Base-by-base conservation (phyloP, 2,113 vertebrate species). In the Poeciliopsis retropinna region DNA sequence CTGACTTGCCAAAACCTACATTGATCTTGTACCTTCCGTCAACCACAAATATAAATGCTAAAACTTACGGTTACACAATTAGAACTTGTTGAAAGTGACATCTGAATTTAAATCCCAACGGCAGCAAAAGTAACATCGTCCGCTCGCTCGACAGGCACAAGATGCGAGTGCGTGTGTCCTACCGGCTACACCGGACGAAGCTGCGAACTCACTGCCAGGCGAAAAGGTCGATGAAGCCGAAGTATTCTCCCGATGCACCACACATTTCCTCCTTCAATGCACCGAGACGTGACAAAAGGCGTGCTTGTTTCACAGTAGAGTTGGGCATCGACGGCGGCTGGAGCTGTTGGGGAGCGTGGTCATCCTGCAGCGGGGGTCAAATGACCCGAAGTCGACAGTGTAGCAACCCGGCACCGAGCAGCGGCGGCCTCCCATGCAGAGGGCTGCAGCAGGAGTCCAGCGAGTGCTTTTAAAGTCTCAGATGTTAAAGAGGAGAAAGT, bases 311-410 rank as follows among this genome's bases (percentile, higher is more conserved):
- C 64, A 39, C 70, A 70, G 44, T 83, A 99, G 97, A 80, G 67
- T 57, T 93, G 67, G 84, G 85, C 54, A 70, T 96, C 14, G 93
- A 95, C 31, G 97, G 97, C 57, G 94, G 76, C 65, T 98, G 97
- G 97, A 96, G 89, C 60, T 99, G 97, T 89, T 99, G 97, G 97
- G 93, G 95, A 15, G 75, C 83, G 5, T 99, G 97, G 97, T 95
- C 97, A 0, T 41, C 92, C 0, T 96, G 96, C 80, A 93, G 88
- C 1, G 89, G 89, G 54, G 79, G 86, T 28, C 91, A 74, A 3
- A 95, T 82, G 84, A 93, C 77, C 0, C 95, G 97, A 61, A 95
- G 86, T 31, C 93, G 97, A 6, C 91, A 93, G 81, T 99, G 97
- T 81, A 93, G 92, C 90, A 96, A 97, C 82, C 97, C 97, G 6